These are phyloP conservation scores for Lateolabrax maculatus DNA, from an alignment of 2,797 vertebrate genomes.

Conservation along the genomic window DNA sequence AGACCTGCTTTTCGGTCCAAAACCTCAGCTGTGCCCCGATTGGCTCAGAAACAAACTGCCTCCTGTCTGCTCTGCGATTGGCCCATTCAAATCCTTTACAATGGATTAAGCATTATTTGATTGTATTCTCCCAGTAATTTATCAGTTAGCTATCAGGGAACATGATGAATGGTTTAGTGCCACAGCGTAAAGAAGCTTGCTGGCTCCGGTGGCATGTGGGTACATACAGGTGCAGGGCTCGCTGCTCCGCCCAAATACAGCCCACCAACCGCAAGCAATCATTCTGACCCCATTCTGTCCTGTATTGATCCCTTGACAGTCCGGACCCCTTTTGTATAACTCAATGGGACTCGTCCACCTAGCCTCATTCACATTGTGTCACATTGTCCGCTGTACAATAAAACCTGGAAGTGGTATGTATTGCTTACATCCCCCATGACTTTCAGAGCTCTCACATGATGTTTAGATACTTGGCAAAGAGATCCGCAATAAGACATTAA, in stretches of 20 bases:
- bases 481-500: constrained; percentile 55
- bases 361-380: constrained; percentile 17
- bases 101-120: constrained; percentile 68
- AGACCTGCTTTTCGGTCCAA: constrained; percentile 81
- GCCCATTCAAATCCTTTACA: constrained; percentile 72
- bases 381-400: not conserved
- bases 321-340: constrained; percentile 49
- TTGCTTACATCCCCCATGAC: constrained; percentile 19
- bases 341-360: constrained; percentile 53
- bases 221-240: constrained; percentile 58
- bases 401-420: constrained; percentile 16
- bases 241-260: constrained; percentile 53
- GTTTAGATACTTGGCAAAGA: constrained; percentile 34
- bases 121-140: constrained; percentile 67
- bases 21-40: constrained; percentile 77
- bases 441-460: constrained; percentile 36
- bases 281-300: constrained; percentile 71
- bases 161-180: constrained; percentile 58
- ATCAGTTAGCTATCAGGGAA: constrained; percentile 68
- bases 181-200: constrained; percentile 41
- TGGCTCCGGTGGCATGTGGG: constrained; percentile 46
- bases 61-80: constrained; percentile 70
- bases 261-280: constrained; percentile 53
- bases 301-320: constrained; percentile 64
- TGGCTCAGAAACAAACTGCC: constrained; percentile 76